A percentile compares a stretch with the other conserved stretches of the same genome.
These are phyloP conservation scores for Drosophila leonis DNA, from an alignment of 2,888 invertebrate species.

Conservation along the genomic window DNA sequence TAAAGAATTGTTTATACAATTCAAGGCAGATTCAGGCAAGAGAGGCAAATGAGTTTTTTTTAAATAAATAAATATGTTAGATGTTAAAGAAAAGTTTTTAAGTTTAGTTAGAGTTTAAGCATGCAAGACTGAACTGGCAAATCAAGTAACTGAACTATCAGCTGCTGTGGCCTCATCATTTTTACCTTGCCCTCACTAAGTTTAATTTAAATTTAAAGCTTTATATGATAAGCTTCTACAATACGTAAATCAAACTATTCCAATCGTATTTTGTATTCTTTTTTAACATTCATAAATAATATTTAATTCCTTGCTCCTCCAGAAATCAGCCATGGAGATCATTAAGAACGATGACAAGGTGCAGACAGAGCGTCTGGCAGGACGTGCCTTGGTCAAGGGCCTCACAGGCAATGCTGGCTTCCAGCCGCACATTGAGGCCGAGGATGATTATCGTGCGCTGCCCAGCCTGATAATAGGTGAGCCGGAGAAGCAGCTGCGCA, in stretches of 20 bases:
- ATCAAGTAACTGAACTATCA: too few relatives aligned
- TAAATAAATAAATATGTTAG: too few relatives aligned
- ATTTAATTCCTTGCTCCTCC: neutral
- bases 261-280: too few relatives aligned
- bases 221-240: too few relatives aligned
- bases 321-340: constrained; percentile 84
- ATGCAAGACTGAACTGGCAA: too few relatives aligned
- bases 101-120: too few relatives aligned
- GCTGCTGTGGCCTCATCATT: too few relatives aligned
- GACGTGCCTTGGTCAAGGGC: constrained; percentile 88
- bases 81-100: too few relatives aligned
- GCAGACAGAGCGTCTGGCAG: constrained; percentile 87
- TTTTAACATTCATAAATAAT: neutral
- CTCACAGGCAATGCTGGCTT: constrained; percentile 88
- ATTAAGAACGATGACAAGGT: constrained; percentile 87
- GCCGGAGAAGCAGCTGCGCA: constrained; percentile 88
- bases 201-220: too few relatives aligned
- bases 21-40: neutral
- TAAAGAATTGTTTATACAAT: neutral
- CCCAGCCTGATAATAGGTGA: constrained; percentile 89
- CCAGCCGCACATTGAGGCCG: constrained; percentile 90
- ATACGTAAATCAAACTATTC: too few relatives aligned
- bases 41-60: too few relatives aligned
- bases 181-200: too few relatives aligned
- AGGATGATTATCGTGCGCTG: constrained; percentile 88